Percentiles rank a stretch among this genome's conserved stretches.
phyloP scores from a whole-genome alignment of 2,113 vertebrate genomes.

The Gymnarchus niloticus region DNA sequence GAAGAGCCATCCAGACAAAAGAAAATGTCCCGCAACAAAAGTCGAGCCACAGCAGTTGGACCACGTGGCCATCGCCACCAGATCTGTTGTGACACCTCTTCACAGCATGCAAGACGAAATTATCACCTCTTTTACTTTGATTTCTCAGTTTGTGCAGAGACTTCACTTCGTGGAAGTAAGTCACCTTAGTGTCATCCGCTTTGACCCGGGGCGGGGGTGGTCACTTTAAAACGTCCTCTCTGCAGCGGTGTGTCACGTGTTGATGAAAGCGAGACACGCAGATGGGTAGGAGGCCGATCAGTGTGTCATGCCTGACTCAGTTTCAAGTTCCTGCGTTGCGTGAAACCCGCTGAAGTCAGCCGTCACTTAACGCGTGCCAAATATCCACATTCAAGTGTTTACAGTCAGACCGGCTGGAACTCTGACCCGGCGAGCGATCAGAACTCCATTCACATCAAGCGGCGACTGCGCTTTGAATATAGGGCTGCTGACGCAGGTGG shows the following conservation, averaged over 20 bases:
- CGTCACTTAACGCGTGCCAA: conserved; percentile 16
- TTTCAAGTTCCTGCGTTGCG: conserved; percentile 33
- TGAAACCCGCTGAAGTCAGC: conserved; percentile 40
- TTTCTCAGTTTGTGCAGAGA: background rate
- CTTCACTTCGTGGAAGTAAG: conserved; percentile 10
- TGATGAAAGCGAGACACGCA: conserved; percentile 45
- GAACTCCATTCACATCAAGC: background rate
- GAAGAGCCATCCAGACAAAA: background rate
- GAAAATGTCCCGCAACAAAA: background rate
- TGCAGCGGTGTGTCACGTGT: background rate
- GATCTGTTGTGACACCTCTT: background rate
- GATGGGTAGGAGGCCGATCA: conserved; percentile 52
- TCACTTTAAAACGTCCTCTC: conserved; percentile 42
- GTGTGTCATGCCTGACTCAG: conserved; percentile 51
- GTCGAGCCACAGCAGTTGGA: background rate
- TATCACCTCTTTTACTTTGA: background rate
- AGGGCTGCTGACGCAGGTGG: background rate
- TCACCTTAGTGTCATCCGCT: conserved; percentile 20
- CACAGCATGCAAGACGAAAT: background rate
- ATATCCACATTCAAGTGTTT: background rate
- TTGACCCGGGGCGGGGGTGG: conserved; percentile 14
- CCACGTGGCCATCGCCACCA: too few species aligned
- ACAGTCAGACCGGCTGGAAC: background rate
- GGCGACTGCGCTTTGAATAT: background rate
- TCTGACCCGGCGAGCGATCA: background rate